Base-by-base conservation (phyloP, 2,113 vertebrate genomes). In the Halcyon malimbica region DNA sequence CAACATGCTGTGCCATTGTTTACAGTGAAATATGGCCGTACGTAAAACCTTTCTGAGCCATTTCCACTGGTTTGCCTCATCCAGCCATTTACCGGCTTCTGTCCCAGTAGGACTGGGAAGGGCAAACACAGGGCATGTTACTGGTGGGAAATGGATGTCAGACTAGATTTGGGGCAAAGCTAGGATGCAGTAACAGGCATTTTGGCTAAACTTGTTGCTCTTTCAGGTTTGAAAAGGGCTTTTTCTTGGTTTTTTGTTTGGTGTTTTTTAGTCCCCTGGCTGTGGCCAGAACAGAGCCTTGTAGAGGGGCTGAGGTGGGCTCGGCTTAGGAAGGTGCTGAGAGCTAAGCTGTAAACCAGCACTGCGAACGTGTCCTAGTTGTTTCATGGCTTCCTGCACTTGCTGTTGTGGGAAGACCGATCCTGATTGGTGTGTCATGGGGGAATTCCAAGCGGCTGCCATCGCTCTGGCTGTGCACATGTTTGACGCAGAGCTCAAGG, bases 361-460 rank as follows among this genome's bases (percentile, higher is more conserved):
- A 16, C 18, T 0, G 2, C 5, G n/a, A 3, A 31, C 21, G 16
- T 2, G 3, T 37, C 63, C 13, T 14, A 13, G 5, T 2, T 2
- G 14, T 18, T 44, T 16, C 26, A 25, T 2, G 1, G 35, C 48
- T 59, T 23, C 46, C 53, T 3, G 10, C 1, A 1, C 17, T 53
- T 17, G 1, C 28, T 29, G 15, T 4, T 2, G 20, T 12, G 46
- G 54, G 16, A 19, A 11, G 10, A 35, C 23, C 31, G 14, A 13
- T 50, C 67, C 54, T 1, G 1, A 5, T 1, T 1, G 8, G 7
- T 4, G 3, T 4, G 16, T 19, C 31, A 4, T 18, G 56, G 6
- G 83, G 71, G 13, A 24, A 3, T 5, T 3, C 11, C 0, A 28
- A 21, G 42, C 0, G 37, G 1, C 4, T 2, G 39, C 15, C 1